Conservation (phyloP, 2,797 vertebrate species). For the Melanogrammus aeglefinus region DNA sequence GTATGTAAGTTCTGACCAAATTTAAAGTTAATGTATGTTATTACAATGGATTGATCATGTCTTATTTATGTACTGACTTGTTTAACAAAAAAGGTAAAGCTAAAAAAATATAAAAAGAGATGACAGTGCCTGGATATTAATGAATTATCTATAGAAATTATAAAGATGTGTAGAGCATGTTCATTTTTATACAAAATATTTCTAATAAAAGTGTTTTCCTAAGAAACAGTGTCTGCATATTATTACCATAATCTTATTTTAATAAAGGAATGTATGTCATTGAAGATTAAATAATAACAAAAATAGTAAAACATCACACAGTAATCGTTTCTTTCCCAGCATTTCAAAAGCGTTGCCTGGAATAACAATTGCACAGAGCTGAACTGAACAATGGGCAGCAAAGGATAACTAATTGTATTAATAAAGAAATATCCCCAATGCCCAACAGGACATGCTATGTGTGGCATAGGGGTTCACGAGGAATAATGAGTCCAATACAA, state of each 20-base stretch:
- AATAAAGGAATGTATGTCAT: background rate
- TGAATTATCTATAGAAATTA: constrained; percentile 78
- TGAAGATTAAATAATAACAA: background rate
- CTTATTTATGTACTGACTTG: constrained; percentile 86
- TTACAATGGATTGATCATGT: constrained; percentile 84
- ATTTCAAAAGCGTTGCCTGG: background rate
- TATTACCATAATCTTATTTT: constrained; percentile 9
- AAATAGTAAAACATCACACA: background rate
- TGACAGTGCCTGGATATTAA: constrained; percentile 98
- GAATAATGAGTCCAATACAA: background rate
- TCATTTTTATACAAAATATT: constrained; percentile 96
- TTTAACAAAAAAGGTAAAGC: constrained; percentile 66
- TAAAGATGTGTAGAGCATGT: constrained; percentile 90
- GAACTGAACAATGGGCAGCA: background rate
- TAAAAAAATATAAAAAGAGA: constrained; percentile 62
- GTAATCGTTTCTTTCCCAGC: background rate
- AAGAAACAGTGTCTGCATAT: constrained; percentile 39
- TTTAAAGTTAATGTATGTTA: constrained; percentile 87
- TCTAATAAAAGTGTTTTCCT: constrained; percentile 97
- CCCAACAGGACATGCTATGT: background rate
- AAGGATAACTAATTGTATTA: background rate
- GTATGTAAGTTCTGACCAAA: constrained; percentile 90
- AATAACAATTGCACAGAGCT: too few species aligned
- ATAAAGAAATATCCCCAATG: background rate
- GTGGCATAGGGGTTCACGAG: background rate